Evolutionary conservation across 2,888 invertebrate genomes (phyloP), one percentile per base, ranked within the genome.

Genomic region (Griposia aprilina): DNA sequence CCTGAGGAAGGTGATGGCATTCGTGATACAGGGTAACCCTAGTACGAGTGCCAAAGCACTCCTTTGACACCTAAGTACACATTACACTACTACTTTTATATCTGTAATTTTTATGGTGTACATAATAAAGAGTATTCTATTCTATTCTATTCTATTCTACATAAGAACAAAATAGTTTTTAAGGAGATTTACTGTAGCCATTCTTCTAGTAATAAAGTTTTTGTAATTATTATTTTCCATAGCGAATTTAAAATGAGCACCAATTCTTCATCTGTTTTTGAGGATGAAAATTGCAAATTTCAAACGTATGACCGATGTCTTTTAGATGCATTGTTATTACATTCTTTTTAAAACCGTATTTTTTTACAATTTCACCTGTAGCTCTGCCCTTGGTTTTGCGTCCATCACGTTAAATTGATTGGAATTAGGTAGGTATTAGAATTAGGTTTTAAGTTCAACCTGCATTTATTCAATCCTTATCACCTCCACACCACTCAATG

Each of bases 401-500:
- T 66, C 8, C 13, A 41, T 66, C 36, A 23, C 26, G 7, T 36
- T 45, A 11, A 7, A 77, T 30, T 52, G 1, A 36, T n/a, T 36
- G 3, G 2, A 41, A 11, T 11, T 8, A 13, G 23, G 1, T 7
- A 17, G 20, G 0, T 7, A 36, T n/a, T 36, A 1, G 2, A 41
- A 11, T 11, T 8, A 20, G 26, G 1, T 7, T 15, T 10, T n/a
- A 17, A 6, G 1, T 36, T 55, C 0, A 23, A 20, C 1, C 23
- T 17, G 45, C 23, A 48, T 30, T 59, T 69, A 59, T 30, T 48
- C 6, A 50, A 13, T 26, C 0, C 48, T 41, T 30, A 66, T 36
- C 67, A 67, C 65, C 76, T 95, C 95, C 83, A 94, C 74, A 50
- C 87, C 85, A 78, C 80, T 83, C 85, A 72, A 82, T 89, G 88